These are phyloP conservation scores for Barbus barbus DNA, from an alignment of 2,113 vertebrate genomes.

Conservation along the genomic window DNA sequence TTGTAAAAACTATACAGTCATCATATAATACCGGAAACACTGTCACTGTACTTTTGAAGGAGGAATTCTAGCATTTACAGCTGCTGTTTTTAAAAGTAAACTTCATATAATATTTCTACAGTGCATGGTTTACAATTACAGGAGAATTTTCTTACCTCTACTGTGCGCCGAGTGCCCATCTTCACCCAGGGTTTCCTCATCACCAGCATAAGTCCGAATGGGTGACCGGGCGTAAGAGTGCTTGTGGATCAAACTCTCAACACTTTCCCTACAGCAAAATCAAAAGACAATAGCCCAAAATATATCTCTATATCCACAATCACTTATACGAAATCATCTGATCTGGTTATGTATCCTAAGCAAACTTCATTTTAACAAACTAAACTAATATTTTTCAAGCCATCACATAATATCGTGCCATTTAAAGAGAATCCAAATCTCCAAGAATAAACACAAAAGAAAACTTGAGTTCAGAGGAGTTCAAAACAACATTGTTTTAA, in stretches of 20 bases:
- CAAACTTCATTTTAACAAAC: neutral
- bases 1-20: neutral
- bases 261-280: conserved; percentile 88
- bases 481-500: too few species aligned
- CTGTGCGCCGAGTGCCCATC: conserved; percentile 83
- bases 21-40: neutral
- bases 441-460: neutral
- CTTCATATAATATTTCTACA: neutral
- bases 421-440: neutral
- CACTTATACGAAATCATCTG: neutral
- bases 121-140: neutral
- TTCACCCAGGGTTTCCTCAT: conserved; percentile 88
- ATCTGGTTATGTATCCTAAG: neutral
- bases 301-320: conserved; percentile 70
- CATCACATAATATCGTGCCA: neutral
- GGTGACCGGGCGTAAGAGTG: conserved; percentile 98
- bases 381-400: neutral
- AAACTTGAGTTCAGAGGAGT: too few species aligned
- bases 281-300: conserved; percentile 66
- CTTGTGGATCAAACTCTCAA: conserved; percentile 98
- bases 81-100: neutral
- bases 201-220: conserved; percentile 92
- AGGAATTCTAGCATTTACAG: neutral
- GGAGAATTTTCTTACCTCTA: conserved; percentile 78
- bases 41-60: neutral